A percentile compares a stretch with the other conserved stretches of the same genome.
phyloP scores from a whole-genome alignment of 92 coral and sea anemone genomes.

The Paramuricea clavata region DNA sequence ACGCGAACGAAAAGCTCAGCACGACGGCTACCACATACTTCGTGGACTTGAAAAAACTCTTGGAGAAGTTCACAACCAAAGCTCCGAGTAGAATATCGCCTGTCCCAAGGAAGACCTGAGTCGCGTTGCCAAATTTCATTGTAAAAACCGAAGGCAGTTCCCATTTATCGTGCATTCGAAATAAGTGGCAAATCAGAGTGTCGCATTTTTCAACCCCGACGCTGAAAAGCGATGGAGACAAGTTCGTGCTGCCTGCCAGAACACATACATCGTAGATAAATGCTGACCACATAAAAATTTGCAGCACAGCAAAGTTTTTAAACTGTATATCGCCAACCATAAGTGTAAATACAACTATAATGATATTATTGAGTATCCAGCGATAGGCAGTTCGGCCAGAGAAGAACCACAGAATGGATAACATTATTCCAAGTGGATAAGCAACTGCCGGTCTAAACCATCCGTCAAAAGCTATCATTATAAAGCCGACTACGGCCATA shows the following conservation, averaged over 20 bases:
- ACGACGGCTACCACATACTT: slow-evolving; percentile 85
- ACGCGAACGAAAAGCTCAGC: slow-evolving; percentile 84
- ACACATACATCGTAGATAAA: slow-evolving; percentile 91
- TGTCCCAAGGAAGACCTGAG: slow-evolving; percentile 94
- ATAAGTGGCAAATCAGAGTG: slow-evolving; percentile 85
- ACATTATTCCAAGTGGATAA: slow-evolving; percentile 70
- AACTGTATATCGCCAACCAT: slow-evolving; percentile 92
- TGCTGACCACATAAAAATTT: slow-evolving; percentile 97
- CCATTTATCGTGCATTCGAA: slow-evolving; percentile 93
- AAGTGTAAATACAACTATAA: slow-evolving; percentile 90
- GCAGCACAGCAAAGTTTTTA: slow-evolving; percentile 90
- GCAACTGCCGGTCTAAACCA: slow-evolving; percentile 83
- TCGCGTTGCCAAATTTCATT: slow-evolving; percentile 85
- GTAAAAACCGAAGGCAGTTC: slow-evolving; percentile 95
- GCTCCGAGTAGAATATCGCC: slow-evolving; percentile 96
- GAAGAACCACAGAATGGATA: slow-evolving; percentile 75
- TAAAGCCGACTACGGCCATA: slow-evolving; percentile 81
- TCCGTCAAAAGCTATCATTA: slow-evolving; percentile 83
- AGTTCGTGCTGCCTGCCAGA: slow-evolving; percentile 76
- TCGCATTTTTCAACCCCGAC: slow-evolving; percentile 78
- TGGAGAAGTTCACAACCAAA: slow-evolving; percentile 87
- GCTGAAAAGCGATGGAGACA: slow-evolving; percentile 82
- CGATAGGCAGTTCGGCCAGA: slow-evolving; percentile 82
- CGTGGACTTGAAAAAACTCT: slow-evolving; percentile 89
- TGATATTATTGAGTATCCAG: slow-evolving; percentile 88